phyloP scores from a whole-genome alignment of 2,888 invertebrate genomes.

The Peribatodes rhomboidaria region DNA sequence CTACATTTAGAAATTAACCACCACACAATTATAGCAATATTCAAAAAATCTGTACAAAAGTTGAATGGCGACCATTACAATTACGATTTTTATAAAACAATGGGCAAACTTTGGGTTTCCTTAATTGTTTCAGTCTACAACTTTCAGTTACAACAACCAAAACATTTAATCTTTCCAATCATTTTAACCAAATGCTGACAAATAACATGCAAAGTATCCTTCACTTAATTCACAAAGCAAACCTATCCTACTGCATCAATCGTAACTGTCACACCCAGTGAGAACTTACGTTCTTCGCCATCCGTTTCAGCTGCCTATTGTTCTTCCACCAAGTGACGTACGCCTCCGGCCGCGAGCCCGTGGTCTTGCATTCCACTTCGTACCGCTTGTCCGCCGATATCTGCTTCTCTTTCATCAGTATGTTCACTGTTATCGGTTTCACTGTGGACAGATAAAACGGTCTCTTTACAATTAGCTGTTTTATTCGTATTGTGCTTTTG shows the following conservation, averaged over 20 bases:
- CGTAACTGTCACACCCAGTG: conserved; percentile 6
- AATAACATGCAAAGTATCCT: no score
- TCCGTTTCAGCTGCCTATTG: conserved; percentile 91
- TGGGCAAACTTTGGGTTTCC: no score
- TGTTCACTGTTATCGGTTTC: conserved; percentile 94
- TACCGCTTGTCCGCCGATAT: conserved; percentile 95
- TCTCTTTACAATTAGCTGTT: not conserved
- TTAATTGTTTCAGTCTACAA: no score
- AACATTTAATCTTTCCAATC: no score
- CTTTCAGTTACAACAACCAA: no score
- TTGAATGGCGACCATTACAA: no score
- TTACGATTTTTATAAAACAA: no score
- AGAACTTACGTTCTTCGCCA: conserved; percentile 92
- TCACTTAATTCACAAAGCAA: not conserved
- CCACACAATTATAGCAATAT: no score
- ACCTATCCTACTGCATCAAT: conserved; percentile 3
- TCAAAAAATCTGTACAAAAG: no score
- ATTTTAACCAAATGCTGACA: no score
- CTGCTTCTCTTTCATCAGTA: conserved; percentile 93
- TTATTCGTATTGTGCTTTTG: not conserved
- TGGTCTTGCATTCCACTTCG: conserved; percentile 94
- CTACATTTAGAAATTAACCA: no score
- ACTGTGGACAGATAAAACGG: conserved; percentile 85
- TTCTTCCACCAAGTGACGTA: conserved; percentile 96
- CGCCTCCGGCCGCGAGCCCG: conserved; percentile 95